Conservation (phyloP, 2,113 vertebrate species). For the Euleptes europaea region DNA sequence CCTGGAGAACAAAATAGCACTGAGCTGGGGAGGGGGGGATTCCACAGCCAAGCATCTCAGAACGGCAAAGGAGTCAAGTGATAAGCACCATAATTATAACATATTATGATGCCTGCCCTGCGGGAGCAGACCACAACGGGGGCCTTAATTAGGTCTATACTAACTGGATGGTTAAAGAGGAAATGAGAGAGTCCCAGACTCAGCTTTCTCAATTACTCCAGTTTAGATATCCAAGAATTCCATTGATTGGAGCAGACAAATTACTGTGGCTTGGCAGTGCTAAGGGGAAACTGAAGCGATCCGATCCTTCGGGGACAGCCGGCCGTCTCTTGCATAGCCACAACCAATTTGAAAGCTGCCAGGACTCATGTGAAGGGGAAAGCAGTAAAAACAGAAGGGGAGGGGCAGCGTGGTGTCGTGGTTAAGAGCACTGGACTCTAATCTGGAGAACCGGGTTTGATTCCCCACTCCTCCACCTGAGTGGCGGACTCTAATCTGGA, state of each 20-base stretch:
- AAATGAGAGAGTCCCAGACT: not conserved
- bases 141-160: not conserved
- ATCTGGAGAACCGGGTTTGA: too few relatives aligned
- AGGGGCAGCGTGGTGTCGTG: too few relatives aligned
- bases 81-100: conserved; percentile 7
- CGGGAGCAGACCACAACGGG: not conserved
- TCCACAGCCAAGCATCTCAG: not conserved
- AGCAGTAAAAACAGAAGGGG: not conserved
- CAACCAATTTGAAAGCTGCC: not conserved
- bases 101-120: conserved; percentile 1
- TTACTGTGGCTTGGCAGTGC: not conserved
- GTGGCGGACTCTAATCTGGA: too few relatives aligned
- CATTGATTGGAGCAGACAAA: not conserved
- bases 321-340: not conserved
- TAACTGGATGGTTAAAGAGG: conserved; percentile 2
- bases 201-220: not conserved
- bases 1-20: not conserved
- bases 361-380: not conserved
- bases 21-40: not conserved
- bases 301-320: not conserved
- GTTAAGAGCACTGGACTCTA: too few relatives aligned
- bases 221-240: not conserved
- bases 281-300: not conserved
- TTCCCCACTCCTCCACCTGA: too few relatives aligned
- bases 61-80: conserved; percentile 1